Conservation (phyloP, 2,113 vertebrate species). For the Grantiella picta region DNA sequence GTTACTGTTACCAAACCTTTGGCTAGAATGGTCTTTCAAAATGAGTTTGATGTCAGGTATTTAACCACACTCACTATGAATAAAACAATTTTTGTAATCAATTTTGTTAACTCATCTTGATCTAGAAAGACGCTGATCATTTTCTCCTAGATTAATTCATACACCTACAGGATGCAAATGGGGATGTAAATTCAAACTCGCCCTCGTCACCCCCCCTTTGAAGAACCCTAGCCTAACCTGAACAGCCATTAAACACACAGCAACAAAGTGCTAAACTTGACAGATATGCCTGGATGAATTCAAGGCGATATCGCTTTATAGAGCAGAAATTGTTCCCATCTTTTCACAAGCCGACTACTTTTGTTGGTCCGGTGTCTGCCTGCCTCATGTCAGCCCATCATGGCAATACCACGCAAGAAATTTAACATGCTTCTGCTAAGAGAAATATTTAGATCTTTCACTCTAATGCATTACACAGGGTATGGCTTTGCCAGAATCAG, state of each 20-base stretch:
- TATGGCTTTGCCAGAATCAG: constrained; percentile 16
- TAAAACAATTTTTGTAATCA: neutral
- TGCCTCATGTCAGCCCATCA: neutral
- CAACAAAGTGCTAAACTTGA: constrained; percentile 2
- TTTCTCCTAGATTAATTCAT: neutral
- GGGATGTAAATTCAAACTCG: neutral
- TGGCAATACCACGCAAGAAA: neutral
- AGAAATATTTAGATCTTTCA: constrained; percentile 16
- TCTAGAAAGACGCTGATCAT: neutral
- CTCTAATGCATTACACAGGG: neutral
- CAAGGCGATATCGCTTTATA: neutral
- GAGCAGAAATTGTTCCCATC: constrained; percentile 1
- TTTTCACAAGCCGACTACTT: constrained; percentile 41
- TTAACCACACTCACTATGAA: neutral
- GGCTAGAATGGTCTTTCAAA: neutral
- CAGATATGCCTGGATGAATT: neutral
- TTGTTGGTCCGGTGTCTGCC: neutral
- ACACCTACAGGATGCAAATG: neutral
- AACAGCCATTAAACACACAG: neutral
- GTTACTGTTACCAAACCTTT: neutral
- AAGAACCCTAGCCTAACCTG: neutral
- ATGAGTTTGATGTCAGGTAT: neutral
- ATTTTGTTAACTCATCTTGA: constrained; percentile 21
- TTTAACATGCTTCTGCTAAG: constrained; percentile 21
- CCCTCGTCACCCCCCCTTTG: neutral